Evolutionary conservation across 2,888 invertebrate genomes (phyloP).

Genomic region (Cryptus viduatorius): DNA sequence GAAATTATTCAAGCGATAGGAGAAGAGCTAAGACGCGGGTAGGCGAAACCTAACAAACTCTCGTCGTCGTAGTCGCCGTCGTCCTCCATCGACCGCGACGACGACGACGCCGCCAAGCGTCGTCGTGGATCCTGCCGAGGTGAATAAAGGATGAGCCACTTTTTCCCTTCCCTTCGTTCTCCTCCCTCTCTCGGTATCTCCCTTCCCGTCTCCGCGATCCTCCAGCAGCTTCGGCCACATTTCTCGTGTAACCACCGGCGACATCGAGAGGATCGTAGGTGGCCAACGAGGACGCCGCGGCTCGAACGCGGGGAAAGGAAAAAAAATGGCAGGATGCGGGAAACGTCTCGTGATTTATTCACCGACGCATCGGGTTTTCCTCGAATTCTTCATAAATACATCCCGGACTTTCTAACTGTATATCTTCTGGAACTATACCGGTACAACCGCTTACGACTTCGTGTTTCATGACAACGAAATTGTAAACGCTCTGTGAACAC

Average conservation of each 20-base stretch:
- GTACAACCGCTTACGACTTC: neutral
- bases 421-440: conserved; percentile 4
- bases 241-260: conserved; percentile 70
- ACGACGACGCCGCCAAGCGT: conserved; percentile 64
- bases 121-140: conserved; percentile 65
- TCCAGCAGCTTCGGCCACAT: conserved; percentile 59
- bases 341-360: conserved; percentile 53
- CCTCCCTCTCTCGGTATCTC: conserved; percentile 47
- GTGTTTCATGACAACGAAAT: neutral
- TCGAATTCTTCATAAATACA: conserved; percentile 42
- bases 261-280: conserved; percentile 45
- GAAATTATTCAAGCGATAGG: conserved; percentile 66
- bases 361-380: conserved; percentile 33
- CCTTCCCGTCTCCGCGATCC: conserved; percentile 67
- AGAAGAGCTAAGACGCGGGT: conserved; percentile 59
- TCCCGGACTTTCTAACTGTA: conserved; percentile 19
- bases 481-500: conserved; percentile 8
- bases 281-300: conserved; percentile 44
- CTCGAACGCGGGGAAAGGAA: conserved; percentile 42
- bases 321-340: conserved; percentile 37
- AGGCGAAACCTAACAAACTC: conserved; percentile 60
- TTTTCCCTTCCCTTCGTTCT: conserved; percentile 52
- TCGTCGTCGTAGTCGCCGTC: conserved; percentile 43
- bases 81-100: conserved; percentile 61
- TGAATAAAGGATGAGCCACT: conserved; percentile 77